Conservation (phyloP, 2,888 invertebrate genomes). For the Meteorus colon region DNA sequence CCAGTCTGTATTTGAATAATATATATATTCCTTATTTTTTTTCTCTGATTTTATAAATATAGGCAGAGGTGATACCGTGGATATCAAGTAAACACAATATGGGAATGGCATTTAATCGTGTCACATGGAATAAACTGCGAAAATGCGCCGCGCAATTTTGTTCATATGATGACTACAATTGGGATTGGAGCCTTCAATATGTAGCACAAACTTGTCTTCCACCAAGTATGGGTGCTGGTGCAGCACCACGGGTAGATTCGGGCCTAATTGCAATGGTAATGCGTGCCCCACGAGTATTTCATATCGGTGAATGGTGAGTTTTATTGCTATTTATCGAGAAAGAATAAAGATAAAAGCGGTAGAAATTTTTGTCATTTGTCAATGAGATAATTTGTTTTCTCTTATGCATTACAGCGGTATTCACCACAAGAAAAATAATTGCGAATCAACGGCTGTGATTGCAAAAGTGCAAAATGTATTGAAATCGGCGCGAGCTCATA, state of each 20-base stretch:
- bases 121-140: conserved; percentile 89
- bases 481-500: conserved; percentile 80
- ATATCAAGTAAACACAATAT: conserved; percentile 98
- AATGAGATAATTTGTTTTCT: neutral
- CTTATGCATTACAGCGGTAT: conserved; percentile 82
- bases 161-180: conserved; percentile 98
- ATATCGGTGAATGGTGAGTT: conserved; percentile 97
- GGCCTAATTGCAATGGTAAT: conserved; percentile 89
- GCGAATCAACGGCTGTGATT: conserved; percentile 89
- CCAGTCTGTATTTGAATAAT: neutral
- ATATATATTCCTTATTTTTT: conserved; percentile 29
- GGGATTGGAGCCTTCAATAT: conserved; percentile 98
- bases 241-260: conserved; percentile 65
- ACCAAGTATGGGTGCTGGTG: conserved; percentile 76
- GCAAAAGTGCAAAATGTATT: conserved; percentile 88
- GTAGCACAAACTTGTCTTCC: conserved; percentile 88
- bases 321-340: neutral
- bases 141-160: conserved; percentile 91
- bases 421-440: conserved; percentile 95
- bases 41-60: conserved; percentile 48
- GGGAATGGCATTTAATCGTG: conserved; percentile 96
- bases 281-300: conserved; percentile 95
- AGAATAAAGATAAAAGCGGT: neutral
- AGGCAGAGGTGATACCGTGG: conserved; percentile 96
- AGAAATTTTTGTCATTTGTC: neutral